These are phyloP conservation scores for Phymanthus crucifer DNA, from an alignment of 92 coral and sea anemone species.

Conservation along the genomic window DNA sequence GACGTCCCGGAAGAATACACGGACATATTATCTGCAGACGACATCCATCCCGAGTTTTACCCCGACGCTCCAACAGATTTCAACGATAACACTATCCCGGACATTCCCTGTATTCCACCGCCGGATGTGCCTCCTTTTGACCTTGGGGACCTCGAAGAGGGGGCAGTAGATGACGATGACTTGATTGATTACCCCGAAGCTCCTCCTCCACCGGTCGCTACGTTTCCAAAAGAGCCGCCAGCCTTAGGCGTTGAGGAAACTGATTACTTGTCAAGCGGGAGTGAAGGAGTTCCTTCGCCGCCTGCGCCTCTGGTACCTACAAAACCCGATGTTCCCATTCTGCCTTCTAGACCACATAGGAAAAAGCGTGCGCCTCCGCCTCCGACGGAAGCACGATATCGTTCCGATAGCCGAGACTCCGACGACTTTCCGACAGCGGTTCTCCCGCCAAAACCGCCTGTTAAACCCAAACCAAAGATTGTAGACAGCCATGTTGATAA, in stretches of 20 bases:
- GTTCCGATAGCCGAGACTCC: constrained; percentile 65
- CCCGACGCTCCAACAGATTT: constrained; percentile 49
- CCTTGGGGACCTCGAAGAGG: constrained; percentile 54
- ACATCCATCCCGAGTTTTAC: constrained; percentile 45
- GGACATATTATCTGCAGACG: constrained; percentile 22
- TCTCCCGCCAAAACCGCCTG: constrained; percentile 60
- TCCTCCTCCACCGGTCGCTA: constrained; percentile 69
- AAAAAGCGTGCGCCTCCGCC: constrained; percentile 71
- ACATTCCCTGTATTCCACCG: constrained; percentile 60
- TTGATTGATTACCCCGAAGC: constrained; percentile 65
- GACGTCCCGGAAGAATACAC: constrained; percentile 14
- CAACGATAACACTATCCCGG: constrained; percentile 32
- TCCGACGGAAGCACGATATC: constrained; percentile 54
- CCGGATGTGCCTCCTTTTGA: constrained; percentile 66
- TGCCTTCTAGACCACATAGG: constrained; percentile 61
- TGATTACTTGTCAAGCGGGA: constrained; percentile 37
- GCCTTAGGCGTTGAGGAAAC: constrained; percentile 40
- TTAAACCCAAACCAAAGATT: constrained; percentile 50
- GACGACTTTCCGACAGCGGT: constrained; percentile 39
- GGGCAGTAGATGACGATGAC: constrained; percentile 52
- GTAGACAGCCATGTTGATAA: constrained; percentile 53
- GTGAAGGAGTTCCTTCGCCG: constrained; percentile 48
- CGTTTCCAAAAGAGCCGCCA: constrained; percentile 49
- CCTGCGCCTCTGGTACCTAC: constrained; percentile 49
- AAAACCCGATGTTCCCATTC: constrained; percentile 21